Evolutionary conservation across 2,797 vertebrate species (phyloP).

Genomic region (Sebastes vulpes): DNA sequence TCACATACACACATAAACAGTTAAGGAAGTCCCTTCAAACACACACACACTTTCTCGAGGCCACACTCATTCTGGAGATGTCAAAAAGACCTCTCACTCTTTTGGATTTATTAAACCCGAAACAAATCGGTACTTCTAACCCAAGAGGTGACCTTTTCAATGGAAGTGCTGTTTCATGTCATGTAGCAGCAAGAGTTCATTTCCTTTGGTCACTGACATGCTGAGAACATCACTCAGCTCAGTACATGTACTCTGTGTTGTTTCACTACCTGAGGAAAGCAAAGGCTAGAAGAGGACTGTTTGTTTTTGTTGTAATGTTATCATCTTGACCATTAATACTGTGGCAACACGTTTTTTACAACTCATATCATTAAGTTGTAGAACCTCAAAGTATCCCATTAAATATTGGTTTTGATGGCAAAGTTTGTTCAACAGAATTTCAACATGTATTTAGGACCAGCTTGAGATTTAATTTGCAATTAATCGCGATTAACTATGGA

Average conservation of each 20-base stretch:
- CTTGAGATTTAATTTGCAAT: not conserved
- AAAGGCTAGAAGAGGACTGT: not conserved
- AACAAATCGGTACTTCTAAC: slow-evolving; percentile 47
- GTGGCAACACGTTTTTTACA: not conserved
- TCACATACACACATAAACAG: slow-evolving; percentile 22
- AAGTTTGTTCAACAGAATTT: not conserved
- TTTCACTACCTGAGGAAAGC: not conserved
- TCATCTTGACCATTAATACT: not conserved
- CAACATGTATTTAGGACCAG: not conserved
- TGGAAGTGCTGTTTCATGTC: slow-evolving; percentile 79
- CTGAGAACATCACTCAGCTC: slow-evolving; percentile 31
- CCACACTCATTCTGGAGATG: slow-evolving; percentile 38
- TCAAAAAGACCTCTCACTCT: slow-evolving; percentile 53
- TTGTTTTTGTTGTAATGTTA: not conserved
- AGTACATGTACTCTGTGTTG: not conserved
- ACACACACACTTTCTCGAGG: not conserved
- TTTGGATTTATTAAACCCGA: slow-evolving; percentile 78
- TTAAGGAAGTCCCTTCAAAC: not conserved
- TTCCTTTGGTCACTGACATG: slow-evolving; percentile 36
- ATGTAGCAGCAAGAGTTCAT: slow-evolving; percentile 72
- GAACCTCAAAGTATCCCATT: not conserved
- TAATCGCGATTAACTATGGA: no score
- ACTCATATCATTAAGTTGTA: not conserved
- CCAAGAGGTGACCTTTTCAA: slow-evolving; percentile 58
- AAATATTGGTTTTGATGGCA: not conserved